Percentiles rank a stretch among this genome's conserved stretches.
Conservation (phyloP, 2,113 vertebrate species). For the Heterocephalus glaber region DNA sequence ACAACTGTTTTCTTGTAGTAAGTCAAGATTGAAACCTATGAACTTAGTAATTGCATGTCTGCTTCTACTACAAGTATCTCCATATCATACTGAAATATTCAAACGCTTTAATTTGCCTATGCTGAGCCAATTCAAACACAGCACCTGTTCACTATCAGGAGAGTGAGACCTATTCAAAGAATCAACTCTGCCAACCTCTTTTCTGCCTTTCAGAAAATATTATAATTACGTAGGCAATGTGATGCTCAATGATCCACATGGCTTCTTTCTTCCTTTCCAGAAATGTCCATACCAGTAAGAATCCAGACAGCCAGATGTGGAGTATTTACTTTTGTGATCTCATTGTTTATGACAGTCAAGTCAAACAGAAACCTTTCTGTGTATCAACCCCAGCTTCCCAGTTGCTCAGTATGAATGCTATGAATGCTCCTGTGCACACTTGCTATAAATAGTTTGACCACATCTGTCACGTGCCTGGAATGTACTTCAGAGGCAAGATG, state of each 20-base stretch:
- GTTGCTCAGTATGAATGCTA: not conserved
- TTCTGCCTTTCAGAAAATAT: slow-evolving; percentile 44
- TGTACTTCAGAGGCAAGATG: slow-evolving; percentile 54
- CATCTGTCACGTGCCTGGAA: slow-evolving; percentile 61
- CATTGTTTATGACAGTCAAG: slow-evolving; percentile 72
- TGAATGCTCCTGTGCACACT: slow-evolving; percentile 56
- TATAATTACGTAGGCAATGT: slow-evolving; percentile 57
- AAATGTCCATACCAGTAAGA: not conserved
- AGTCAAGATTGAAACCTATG: fast-evolving
- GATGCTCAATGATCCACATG: slow-evolving; percentile 57
- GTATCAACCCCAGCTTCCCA: slow-evolving; percentile 58
- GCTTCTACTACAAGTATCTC: not conserved
- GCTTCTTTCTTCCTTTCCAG: slow-evolving; percentile 79
- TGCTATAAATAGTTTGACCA: slow-evolving; percentile 49
- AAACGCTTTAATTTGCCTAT: not conserved
- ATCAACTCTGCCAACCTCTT: not conserved
- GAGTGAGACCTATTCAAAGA: slow-evolving; percentile 34
- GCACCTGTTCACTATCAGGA: not conserved
- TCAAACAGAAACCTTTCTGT: slow-evolving; percentile 77
- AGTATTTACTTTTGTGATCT: slow-evolving; percentile 74
- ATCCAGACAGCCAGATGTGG: slow-evolving; percentile 81
- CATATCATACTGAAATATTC: not conserved
- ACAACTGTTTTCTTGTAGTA: not conserved
- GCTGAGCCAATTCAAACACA: not conserved
- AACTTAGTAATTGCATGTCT: fast-evolving